Conservation (phyloP, 2,113 vertebrate genomes). For the Brienomyrus brachyistius region DNA sequence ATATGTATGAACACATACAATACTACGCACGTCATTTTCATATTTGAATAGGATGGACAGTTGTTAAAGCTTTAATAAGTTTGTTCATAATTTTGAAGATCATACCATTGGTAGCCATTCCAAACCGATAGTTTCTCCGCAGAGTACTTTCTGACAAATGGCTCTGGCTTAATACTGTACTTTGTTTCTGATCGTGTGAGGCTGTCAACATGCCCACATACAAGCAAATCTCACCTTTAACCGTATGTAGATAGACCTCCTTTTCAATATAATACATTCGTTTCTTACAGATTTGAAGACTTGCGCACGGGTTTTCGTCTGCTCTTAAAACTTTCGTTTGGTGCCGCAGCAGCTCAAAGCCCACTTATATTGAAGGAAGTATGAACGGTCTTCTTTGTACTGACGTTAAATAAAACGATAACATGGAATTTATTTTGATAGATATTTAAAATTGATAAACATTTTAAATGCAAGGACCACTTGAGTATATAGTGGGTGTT, state of each 20-base stretch:
- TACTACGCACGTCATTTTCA: not conserved
- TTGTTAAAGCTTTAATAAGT: not conserved
- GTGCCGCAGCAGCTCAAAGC: not conserved
- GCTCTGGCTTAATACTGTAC: not conserved
- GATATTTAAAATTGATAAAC: not conserved
- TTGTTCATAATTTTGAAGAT: not conserved
- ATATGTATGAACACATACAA: slow-evolving; percentile 7
- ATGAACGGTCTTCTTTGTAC: slow-evolving; percentile 9
- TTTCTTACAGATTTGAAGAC: slow-evolving; percentile 4
- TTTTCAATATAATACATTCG: not conserved
- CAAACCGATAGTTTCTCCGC: not conserved
- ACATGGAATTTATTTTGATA: slow-evolving; percentile 22
- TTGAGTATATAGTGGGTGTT: slow-evolving; percentile 13
- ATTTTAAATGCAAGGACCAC: slow-evolving; percentile 11
- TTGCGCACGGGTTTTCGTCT: not conserved
- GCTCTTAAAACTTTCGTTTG: slow-evolving; percentile 5
- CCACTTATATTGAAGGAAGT: slow-evolving; percentile 1
- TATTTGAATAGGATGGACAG: not conserved
- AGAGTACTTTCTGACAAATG: not conserved
- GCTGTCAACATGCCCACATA: not conserved
- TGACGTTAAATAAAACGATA: not conserved
- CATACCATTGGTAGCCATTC: not conserved
- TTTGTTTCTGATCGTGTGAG: not conserved
- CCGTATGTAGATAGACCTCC: not conserved
- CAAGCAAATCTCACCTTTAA: not conserved